Conservation (phyloP, 23 tunicate genomes). For the Styela clava region DNA sequence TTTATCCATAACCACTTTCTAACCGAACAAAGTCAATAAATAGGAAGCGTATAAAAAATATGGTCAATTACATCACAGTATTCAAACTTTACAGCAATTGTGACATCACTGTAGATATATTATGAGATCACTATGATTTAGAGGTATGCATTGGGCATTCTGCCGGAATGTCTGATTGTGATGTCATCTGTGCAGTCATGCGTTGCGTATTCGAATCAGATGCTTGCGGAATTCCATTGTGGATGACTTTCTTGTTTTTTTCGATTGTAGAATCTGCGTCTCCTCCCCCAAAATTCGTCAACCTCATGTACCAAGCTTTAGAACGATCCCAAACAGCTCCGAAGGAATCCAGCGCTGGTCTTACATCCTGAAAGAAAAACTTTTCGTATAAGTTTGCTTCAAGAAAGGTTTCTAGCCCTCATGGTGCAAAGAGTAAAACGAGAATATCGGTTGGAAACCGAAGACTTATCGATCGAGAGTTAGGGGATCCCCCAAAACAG, state of each 20-base stretch:
- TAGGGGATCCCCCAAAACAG: too few relatives aligned
- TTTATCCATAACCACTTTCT: too few relatives aligned
- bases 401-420: too few relatives aligned
- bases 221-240: conserved; percentile 20
- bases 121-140: conserved; percentile 24
- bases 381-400: neutral
- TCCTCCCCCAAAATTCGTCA: conserved; percentile 41
- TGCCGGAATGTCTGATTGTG: conserved; percentile 44
- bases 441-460: too few relatives aligned
- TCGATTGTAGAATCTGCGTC: conserved; percentile 1
- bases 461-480: too few relatives aligned
- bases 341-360: conserved; percentile 80
- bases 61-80: neutral
- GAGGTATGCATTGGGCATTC: conserved; percentile 89
- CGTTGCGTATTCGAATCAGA: neutral
- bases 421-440: too few relatives aligned
- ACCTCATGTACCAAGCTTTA: conserved; percentile 77
- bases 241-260: conserved; percentile 25
- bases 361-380: conserved; percentile 63
- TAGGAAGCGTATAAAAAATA: too few relatives aligned
- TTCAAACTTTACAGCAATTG: too few relatives aligned
- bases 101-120: neutral
- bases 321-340: conserved; percentile 75
- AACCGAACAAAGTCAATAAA: too few relatives aligned
- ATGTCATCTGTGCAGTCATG: conserved; percentile 23